phyloP scores from a whole-genome alignment of 2,888 invertebrate genomes.

The Cephus spinipes region DNA sequence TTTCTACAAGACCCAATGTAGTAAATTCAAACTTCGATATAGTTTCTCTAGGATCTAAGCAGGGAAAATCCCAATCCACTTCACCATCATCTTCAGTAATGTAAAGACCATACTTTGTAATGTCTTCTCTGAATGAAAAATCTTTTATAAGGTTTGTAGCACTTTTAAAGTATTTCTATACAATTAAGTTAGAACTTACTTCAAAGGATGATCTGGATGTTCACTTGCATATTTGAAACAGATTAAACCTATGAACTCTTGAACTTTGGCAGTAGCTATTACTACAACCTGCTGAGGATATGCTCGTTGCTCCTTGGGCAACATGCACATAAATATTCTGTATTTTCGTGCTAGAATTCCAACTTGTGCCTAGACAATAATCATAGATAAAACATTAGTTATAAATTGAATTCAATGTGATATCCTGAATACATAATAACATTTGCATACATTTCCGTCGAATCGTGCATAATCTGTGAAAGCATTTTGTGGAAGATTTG shows the following conservation, averaged over 20 bases:
- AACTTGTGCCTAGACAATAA: conserved; percentile 72
- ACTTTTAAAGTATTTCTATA: background rate
- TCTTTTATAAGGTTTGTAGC: conserved; percentile 7
- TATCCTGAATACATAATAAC: background rate
- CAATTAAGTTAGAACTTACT: conserved; percentile 49
- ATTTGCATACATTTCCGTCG: conserved; percentile 77
- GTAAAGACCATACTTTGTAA: conserved; percentile 85
- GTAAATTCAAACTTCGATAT: conserved; percentile 94
- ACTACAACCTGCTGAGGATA: conserved; percentile 88
- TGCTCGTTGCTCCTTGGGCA: conserved; percentile 82
- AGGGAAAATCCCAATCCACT: conserved; percentile 93
- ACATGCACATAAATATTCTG: conserved; percentile 91
- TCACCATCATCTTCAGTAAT: conserved; percentile 98
- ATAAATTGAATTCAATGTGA: conserved; percentile 13
- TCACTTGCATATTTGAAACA: conserved; percentile 80
- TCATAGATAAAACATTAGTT: conserved; percentile 9
- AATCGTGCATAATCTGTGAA: conserved; percentile 92
- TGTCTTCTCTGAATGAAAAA: conserved; percentile 64
- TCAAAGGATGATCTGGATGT: conserved; percentile 63
- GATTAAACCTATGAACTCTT: conserved; percentile 92
- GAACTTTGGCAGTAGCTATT: conserved; percentile 85
- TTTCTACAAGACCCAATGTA: conserved; percentile 88
- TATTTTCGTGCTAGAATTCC: conserved; percentile 85
- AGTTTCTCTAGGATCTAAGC: conserved; percentile 87
- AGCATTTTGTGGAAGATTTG: conserved; percentile 84